A percentile compares a stretch with the other conserved stretches of the same genome.
Conservation (phyloP, 2,888 invertebrate genomes). For the Lydus trimaculatus region DNA sequence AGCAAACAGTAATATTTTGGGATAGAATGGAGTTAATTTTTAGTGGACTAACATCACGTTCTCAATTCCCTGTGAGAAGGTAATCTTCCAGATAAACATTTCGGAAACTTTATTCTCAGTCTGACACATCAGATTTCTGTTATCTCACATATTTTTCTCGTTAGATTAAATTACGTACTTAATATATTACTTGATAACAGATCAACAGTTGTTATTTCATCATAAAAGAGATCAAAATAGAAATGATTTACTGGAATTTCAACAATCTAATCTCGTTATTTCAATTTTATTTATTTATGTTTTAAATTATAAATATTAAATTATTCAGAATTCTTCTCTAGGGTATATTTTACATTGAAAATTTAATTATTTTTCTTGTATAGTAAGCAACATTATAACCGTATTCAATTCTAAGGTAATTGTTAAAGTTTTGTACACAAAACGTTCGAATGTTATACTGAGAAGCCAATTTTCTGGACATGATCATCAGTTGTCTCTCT, state of each 20-base stretch:
- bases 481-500: background rate
- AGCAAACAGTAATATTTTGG: background rate
- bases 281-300: background rate
- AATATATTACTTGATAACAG: background rate
- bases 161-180: constrained; percentile 8
- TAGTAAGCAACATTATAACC: background rate
- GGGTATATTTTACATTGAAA: background rate
- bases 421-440: background rate
- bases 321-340: background rate
- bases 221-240: background rate
- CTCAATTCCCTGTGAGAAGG: background rate
- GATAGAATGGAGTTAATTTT: constrained; percentile 2
- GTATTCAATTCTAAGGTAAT: background rate
- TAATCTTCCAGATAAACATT: constrained; percentile 13
- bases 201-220: background rate
- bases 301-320: background rate
- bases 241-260: background rate
- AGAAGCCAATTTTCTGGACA: constrained; percentile 10
- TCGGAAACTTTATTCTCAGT: background rate
- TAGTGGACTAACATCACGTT: background rate
- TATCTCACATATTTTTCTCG: background rate
- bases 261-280: background rate
- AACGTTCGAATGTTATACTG: background rate
- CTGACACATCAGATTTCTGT: constrained; percentile 1
- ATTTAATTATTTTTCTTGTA: background rate